Evolutionary conservation across 2,113 vertebrate species (phyloP).

Genomic region (Felis chaus): DNA sequence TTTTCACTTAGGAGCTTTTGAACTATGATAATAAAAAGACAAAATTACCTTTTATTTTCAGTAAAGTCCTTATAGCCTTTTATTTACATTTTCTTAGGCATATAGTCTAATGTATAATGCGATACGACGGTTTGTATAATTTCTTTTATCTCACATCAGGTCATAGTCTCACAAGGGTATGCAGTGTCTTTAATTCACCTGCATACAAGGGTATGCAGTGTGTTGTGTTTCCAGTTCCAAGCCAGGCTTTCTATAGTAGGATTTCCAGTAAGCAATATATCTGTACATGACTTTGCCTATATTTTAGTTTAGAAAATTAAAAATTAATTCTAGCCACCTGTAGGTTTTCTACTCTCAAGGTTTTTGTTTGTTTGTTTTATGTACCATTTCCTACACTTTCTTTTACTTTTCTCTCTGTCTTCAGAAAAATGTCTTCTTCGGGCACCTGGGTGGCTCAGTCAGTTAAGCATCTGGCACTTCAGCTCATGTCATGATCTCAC

Average conservation of each 20-base stretch:
- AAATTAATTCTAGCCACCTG: not conserved
- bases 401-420: not conserved
- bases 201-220: not conserved
- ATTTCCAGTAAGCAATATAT: not conserved
- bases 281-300: not conserved
- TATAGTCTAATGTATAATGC: not conserved
- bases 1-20: not conserved
- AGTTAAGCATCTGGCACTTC: too few species aligned
- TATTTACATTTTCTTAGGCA: not conserved
- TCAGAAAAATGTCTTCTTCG: not conserved
- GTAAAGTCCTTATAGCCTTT: not conserved
- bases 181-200: not conserved
- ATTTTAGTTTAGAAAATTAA: not conserved
- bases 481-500: too few species aligned
- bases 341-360: not conserved
- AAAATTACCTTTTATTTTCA: not conserved
- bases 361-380: not conserved
- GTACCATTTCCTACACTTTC: not conserved
- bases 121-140: not conserved
- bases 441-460: too few species aligned
- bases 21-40: not conserved
- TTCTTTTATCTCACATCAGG: not conserved
- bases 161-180: not conserved
- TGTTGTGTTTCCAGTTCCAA: not conserved
- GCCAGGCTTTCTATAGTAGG: not conserved